Conservation (phyloP, 1,140 invertebrate genomes). For the Camponotus pennsylvanicus region DNA sequence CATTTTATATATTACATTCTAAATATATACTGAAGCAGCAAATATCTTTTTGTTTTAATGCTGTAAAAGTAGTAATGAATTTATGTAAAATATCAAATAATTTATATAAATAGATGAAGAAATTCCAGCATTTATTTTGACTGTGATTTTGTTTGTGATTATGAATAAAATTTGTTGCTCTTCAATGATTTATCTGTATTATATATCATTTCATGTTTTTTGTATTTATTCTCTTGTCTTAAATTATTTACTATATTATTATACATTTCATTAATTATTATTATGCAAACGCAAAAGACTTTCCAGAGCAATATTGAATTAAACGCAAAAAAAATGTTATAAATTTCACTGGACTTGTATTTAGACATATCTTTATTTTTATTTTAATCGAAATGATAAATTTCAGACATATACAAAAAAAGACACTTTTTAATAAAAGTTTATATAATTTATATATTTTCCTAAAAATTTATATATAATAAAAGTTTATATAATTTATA, state of each 20-base stretch:
- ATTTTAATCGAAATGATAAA: not conserved
- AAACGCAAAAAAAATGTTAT: not conserved
- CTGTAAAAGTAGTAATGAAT: not conserved
- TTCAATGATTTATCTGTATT: too few species aligned
- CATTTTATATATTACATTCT: too few species aligned
- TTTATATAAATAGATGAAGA: not conserved
- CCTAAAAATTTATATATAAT: too few species aligned
- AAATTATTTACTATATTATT: too few species aligned
- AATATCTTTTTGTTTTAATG: too few species aligned
- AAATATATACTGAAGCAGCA: not conserved
- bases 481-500: not conserved
- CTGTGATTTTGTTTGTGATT: not conserved
- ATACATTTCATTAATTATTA: too few species aligned
- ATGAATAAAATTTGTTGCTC: not conserved
- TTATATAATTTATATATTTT: too few species aligned
- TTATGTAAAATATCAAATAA: not conserved
- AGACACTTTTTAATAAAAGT: too few species aligned
- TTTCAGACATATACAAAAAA: too few species aligned
- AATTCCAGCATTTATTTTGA: not conserved
- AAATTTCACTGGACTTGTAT: not conserved
- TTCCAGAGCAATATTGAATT: not conserved
- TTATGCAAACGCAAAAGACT: not conserved
- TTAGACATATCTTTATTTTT: constrained; percentile 1
- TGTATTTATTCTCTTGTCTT: too few species aligned
- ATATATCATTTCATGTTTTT: too few species aligned